Percentiles rank a stretch among this genome's conserved stretches.
Conservation (phyloP, 2,888 invertebrate species). For the Idaea biselata region DNA sequence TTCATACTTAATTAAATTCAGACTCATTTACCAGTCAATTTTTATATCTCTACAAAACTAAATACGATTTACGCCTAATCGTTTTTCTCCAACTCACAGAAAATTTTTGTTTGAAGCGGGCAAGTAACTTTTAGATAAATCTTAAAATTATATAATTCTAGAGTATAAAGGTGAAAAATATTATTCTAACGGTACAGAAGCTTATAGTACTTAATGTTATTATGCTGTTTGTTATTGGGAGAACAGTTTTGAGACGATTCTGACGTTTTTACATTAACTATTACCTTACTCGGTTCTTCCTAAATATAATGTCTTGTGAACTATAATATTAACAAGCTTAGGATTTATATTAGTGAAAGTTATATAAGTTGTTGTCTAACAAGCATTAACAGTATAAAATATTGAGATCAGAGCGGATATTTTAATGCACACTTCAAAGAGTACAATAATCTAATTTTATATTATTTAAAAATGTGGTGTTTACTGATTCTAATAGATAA, state of each 20-base stretch:
- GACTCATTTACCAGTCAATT: slow-evolving; percentile 62
- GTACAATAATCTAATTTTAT: slow-evolving; percentile 1
- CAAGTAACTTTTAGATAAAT: slow-evolving; percentile 43
- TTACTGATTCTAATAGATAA: slow-evolving; percentile 6
- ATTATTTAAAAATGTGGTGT: not conserved
- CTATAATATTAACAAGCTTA: slow-evolving; percentile 30
- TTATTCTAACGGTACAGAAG: slow-evolving; percentile 48
- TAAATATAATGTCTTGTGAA: slow-evolving; percentile 22
- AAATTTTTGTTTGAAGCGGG: slow-evolving; percentile 64
- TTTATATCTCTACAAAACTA: slow-evolving; percentile 52
- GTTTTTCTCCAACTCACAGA: slow-evolving; percentile 45
- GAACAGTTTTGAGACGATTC: slow-evolving; percentile 34
- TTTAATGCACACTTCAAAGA: slow-evolving; percentile 7
- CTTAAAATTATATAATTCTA: slow-evolving; percentile 42
- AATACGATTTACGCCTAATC: slow-evolving; percentile 50
- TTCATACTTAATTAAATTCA: slow-evolving; percentile 62
- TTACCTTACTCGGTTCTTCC: slow-evolving; percentile 21
- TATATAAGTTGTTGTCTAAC: slow-evolving; percentile 34
- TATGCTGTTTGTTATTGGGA: slow-evolving; percentile 44
- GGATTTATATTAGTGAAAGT: slow-evolving; percentile 33
- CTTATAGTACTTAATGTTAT: slow-evolving; percentile 42
- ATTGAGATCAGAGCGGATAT: slow-evolving; percentile 35
- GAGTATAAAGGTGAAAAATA: slow-evolving; percentile 65
- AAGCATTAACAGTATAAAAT: slow-evolving; percentile 35
- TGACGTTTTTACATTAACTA: slow-evolving; percentile 23